phyloP scores from a whole-genome alignment of 2,113 vertebrate species.

The Periophthalmodon schlosseri region DNA sequence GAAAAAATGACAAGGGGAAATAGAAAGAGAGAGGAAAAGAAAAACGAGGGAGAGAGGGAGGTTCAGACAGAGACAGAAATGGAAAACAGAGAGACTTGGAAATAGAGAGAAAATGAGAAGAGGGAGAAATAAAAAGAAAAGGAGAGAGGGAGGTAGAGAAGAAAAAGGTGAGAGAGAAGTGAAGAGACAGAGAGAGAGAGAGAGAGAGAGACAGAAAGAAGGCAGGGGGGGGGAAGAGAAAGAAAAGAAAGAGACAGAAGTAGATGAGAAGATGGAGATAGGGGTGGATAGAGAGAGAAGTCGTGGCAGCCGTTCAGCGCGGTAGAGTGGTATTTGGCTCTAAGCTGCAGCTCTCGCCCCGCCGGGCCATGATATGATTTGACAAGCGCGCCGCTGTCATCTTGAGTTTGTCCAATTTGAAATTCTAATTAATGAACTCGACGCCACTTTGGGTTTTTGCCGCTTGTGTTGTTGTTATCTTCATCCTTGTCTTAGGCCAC shows the following conservation, averaged over 20 bases:
- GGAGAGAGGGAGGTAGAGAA: background rate
- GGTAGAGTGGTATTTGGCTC: constrained; percentile 69
- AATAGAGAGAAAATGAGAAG: constrained; percentile 9
- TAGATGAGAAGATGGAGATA: constrained; percentile 10
- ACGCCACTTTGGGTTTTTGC: constrained; percentile 70
- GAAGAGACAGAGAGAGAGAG: background rate
- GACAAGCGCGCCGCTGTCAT: constrained; percentile 79
- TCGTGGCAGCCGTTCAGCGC: constrained; percentile 66
- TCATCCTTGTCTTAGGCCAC: constrained; percentile 43
- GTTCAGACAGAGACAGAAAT: background rate
- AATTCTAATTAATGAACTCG: constrained; percentile 82
- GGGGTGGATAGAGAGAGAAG: constrained; percentile 24
- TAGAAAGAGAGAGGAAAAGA: background rate
- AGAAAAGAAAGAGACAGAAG: too few relatives aligned
- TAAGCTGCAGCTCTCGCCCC: constrained; percentile 59
- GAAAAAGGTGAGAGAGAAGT: background rate
- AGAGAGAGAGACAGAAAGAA: constrained; percentile 44
- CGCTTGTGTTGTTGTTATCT: constrained; percentile 33
- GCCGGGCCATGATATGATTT: constrained; percentile 76
- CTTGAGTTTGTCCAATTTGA: constrained; percentile 81
- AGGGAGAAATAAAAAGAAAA: constrained; percentile 25
- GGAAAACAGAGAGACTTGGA: constrained; percentile 41
- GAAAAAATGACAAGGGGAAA: background rate
- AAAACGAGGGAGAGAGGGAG: background rate
- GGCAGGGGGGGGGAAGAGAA: constrained; percentile 24